These are phyloP conservation scores for Entomyzon cyanotis DNA, from an alignment of 2,113 vertebrate genomes.

Conservation along the genomic window DNA sequence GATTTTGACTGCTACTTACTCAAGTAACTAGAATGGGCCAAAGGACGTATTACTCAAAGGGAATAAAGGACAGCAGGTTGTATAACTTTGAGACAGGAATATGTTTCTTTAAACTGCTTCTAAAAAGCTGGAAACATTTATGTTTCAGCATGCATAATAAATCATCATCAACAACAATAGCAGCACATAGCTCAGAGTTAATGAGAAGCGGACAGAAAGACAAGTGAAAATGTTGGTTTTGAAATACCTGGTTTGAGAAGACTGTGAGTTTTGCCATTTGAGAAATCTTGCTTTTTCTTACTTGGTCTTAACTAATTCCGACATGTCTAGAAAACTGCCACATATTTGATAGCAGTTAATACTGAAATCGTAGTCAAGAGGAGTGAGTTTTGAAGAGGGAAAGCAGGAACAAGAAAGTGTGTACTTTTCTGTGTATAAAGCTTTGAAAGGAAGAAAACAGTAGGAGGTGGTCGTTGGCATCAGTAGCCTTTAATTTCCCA, in stretches of 20 bases:
- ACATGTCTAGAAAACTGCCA: background rate
- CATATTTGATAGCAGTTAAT: background rate
- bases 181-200: background rate
- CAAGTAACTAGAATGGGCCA: background rate
- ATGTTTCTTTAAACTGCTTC: constrained; percentile 3
- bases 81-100: background rate
- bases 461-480: background rate
- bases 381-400: background rate
- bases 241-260: background rate
- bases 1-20: constrained; percentile 7
- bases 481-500: background rate
- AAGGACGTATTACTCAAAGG: background rate
- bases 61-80: background rate
- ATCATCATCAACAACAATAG: background rate
- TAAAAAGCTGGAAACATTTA: background rate
- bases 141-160: constrained; percentile 1
- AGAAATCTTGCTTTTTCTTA: background rate
- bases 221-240: background rate
- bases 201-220: background rate
- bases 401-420: background rate
- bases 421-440: background rate
- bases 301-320: background rate
- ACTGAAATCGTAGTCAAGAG: background rate
- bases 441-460: background rate
- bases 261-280: background rate